Conservation (phyloP, 2,888 invertebrate genomes). For the Troides oblongomaculatus region DNA sequence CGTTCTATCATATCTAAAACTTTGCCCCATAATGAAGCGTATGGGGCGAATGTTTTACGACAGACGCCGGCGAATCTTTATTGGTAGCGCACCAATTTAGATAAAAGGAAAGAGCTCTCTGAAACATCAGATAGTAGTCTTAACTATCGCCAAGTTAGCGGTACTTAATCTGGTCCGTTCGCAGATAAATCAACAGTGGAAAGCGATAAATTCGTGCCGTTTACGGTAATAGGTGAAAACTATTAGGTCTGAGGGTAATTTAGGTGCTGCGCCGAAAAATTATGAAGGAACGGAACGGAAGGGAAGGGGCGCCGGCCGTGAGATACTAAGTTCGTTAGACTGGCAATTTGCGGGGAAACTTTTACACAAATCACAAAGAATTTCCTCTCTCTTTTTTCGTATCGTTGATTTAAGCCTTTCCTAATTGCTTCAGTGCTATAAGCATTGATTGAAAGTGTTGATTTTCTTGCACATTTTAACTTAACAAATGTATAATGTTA, state of each 20-base stretch:
- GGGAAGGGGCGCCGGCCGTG: constrained; percentile 31
- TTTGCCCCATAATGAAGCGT: constrained; percentile 80
- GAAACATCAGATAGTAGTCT: constrained; percentile 78
- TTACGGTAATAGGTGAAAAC: constrained; percentile 79
- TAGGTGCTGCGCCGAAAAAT: constrained; percentile 62
- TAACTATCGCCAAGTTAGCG: constrained; percentile 80
- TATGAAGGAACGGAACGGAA: constrained; percentile 45
- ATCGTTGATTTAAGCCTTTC: constrained; percentile 26
- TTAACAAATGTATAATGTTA: not conserved
- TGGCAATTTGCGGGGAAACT: constrained; percentile 29
- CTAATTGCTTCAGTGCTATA: constrained; percentile 11
- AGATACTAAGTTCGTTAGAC: constrained; percentile 28
- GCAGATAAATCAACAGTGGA: constrained; percentile 77
- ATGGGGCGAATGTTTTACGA: constrained; percentile 80
- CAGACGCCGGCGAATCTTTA: constrained; percentile 77
- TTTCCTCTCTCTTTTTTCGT: constrained; percentile 19
- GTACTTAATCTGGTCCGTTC: constrained; percentile 75
- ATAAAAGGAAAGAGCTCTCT: constrained; percentile 80
- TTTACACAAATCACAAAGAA: constrained; percentile 30
- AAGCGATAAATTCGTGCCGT: constrained; percentile 72
- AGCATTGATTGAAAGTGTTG: not conserved
- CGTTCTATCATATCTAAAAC: constrained; percentile 79
- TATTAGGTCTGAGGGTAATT: constrained; percentile 71
- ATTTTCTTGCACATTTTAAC: not conserved
- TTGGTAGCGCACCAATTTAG: constrained; percentile 80